Conservation (phyloP, 1,140 invertebrate species). For the Atta colombica region DNA sequence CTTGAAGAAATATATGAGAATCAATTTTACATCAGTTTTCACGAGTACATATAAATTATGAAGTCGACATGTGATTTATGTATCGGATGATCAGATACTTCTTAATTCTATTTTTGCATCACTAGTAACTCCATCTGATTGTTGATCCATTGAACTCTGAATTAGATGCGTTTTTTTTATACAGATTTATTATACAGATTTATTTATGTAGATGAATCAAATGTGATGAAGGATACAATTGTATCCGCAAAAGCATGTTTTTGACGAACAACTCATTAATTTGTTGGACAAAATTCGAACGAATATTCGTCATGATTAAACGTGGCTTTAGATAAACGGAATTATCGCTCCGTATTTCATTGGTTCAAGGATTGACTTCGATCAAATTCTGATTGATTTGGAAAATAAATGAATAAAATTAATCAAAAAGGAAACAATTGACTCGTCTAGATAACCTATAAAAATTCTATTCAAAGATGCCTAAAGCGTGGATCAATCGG, state of each 20-base stretch:
- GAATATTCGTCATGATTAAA: not conserved
- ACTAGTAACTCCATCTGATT: conserved; percentile 25
- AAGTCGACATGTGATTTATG: not conserved
- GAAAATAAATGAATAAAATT: not conserved
- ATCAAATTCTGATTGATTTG: not conserved
- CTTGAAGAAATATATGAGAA: not conserved
- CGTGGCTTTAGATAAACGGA: not conserved
- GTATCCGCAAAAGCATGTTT: not conserved
- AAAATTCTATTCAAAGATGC: not conserved
- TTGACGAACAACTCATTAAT: not conserved
- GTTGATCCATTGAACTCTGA: not conserved
- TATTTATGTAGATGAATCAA: not conserved
- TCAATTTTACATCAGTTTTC: not conserved
- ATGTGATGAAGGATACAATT: not conserved
- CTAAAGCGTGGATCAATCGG: not conserved
- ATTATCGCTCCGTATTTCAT: not conserved
- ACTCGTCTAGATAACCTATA: not conserved
- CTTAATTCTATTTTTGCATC: not conserved
- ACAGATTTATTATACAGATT: conserved; percentile 6
- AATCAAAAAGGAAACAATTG: not conserved
- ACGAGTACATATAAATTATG: no score
- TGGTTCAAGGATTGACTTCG: not conserved
- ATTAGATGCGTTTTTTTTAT: not conserved
- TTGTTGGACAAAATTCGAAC: not conserved
- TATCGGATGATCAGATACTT: not conserved